Percentiles rank a stretch among this genome's conserved stretches.
Conservation (phyloP, 2,113 vertebrate genomes). For the Capra hircus region DNA sequence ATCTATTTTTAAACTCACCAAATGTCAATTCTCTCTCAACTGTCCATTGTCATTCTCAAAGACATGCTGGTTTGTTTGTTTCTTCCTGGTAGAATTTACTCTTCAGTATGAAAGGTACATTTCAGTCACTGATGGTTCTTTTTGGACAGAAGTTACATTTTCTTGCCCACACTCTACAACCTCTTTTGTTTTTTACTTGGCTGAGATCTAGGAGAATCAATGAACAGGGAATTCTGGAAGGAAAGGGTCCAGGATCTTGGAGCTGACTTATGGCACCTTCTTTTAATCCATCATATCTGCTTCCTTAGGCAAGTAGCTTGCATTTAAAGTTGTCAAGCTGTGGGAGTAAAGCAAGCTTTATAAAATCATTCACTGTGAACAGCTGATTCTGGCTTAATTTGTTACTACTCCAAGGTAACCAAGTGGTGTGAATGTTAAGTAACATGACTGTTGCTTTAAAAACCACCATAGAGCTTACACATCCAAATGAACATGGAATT, state of each 20-base stretch:
- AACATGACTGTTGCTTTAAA: neutral
- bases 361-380: slow-evolving; percentile 55
- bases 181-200: neutral
- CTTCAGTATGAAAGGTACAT: neutral
- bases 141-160: neutral
- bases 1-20: slow-evolving; percentile 68
- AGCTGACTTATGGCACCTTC: neutral
- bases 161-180: neutral
- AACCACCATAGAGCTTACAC: neutral
- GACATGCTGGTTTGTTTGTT: neutral
- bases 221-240: neutral
- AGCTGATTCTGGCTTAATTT: slow-evolving; percentile 56
- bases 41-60: slow-evolving; percentile 37
- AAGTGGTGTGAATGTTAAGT: slow-evolving; percentile 23
- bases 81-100: slow-evolving; percentile 11
- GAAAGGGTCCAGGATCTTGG: neutral
- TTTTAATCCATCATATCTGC: neutral
- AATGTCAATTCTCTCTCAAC: slow-evolving; percentile 62
- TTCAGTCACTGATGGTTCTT: neutral
- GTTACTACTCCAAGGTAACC: slow-evolving; percentile 54
- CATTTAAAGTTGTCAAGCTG: slow-evolving; percentile 38
- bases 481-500: neutral
- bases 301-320: slow-evolving; percentile 21
- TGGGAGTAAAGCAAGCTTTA: neutral
- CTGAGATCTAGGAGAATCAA: neutral